Percentiles rank a stretch among this genome's conserved stretches.
Conservation (phyloP, 2,888 invertebrate species). For the Gerosis bhagava region DNA sequence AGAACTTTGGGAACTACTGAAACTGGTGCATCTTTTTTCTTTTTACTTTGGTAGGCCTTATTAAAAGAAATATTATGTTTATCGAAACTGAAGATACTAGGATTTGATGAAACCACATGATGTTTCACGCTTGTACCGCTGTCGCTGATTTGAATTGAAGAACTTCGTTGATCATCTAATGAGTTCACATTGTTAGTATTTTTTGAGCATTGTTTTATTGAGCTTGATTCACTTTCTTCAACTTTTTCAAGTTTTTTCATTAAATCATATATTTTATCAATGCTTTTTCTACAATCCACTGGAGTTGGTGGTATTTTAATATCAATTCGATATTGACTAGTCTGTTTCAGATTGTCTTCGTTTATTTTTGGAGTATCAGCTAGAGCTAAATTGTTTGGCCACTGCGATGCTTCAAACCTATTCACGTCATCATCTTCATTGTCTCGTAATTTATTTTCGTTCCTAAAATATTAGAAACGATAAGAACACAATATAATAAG, state of each 20-base stretch:
- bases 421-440: neutral
- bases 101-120: constrained; percentile 48
- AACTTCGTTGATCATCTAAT: constrained; percentile 36
- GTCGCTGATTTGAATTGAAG: constrained; percentile 49
- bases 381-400: constrained; percentile 35
- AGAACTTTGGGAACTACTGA: constrained; percentile 58
- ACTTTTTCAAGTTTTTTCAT: constrained; percentile 52
- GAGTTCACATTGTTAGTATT: constrained; percentile 19
- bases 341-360: constrained; percentile 37
- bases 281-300: constrained; percentile 62
- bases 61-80: constrained; percentile 35
- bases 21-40: constrained; percentile 32
- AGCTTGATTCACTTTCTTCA: constrained; percentile 10
- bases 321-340: no score
- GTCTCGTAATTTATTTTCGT: neutral
- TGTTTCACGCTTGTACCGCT: constrained; percentile 64
- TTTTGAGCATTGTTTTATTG: constrained; percentile 25
- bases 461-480: no score
- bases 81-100: constrained; percentile 52
- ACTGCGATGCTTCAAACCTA: neutral
- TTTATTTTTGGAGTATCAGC: constrained; percentile 35
- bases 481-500: no score
- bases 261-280: constrained; percentile 65
- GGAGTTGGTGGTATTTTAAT: no score
- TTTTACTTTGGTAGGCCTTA: constrained; percentile 3